phyloP scores from a whole-genome alignment of 35 echinoderm and acorn worm species.

The Amphiura filiformis region DNA sequence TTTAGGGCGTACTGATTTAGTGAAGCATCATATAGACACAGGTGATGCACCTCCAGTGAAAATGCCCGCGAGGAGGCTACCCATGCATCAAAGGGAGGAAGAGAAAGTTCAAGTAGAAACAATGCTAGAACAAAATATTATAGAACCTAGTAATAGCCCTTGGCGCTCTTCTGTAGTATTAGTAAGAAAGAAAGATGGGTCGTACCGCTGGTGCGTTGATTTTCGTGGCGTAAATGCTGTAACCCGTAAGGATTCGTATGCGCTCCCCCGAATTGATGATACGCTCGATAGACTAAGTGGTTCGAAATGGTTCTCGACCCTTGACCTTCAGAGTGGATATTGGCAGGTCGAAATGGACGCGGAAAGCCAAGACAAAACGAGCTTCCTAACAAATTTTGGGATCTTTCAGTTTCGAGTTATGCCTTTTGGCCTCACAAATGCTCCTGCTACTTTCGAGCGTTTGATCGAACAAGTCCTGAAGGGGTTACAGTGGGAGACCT shows the following conservation, averaged over 20 bases:
- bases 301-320: slow-evolving; percentile 30
- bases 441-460: slow-evolving; percentile 62
- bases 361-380: slow-evolving; percentile 47
- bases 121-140: slow-evolving; percentile 37
- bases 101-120: slow-evolving; percentile 53
- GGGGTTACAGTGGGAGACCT: slow-evolving; percentile 35
- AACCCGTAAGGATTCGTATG: slow-evolving; percentile 48
- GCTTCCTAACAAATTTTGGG: slow-evolving; percentile 33
- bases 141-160: slow-evolving; percentile 25
- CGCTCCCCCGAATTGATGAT: slow-evolving; percentile 50
- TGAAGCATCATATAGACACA: slow-evolving; percentile 13
- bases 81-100: slow-evolving; percentile 43
- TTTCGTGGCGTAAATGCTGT: slow-evolving; percentile 39
- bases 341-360: slow-evolving; percentile 27
- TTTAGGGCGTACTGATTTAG: slow-evolving; percentile 1
- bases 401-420: slow-evolving; percentile 54
- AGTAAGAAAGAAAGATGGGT: slow-evolving; percentile 45
- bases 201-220: slow-evolving; percentile 40
- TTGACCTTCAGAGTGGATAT: slow-evolving; percentile 49
- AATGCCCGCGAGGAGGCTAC: slow-evolving; percentile 34
- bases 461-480: slow-evolving; percentile 38
- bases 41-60: slow-evolving; percentile 19
- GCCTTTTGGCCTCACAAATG: slow-evolving; percentile 54
- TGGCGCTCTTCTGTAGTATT: slow-evolving; percentile 59
- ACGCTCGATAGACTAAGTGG: slow-evolving; percentile 16